Base-by-base conservation (phyloP, 1,140 invertebrate genomes). In the Drosophila bipectinata region DNA sequence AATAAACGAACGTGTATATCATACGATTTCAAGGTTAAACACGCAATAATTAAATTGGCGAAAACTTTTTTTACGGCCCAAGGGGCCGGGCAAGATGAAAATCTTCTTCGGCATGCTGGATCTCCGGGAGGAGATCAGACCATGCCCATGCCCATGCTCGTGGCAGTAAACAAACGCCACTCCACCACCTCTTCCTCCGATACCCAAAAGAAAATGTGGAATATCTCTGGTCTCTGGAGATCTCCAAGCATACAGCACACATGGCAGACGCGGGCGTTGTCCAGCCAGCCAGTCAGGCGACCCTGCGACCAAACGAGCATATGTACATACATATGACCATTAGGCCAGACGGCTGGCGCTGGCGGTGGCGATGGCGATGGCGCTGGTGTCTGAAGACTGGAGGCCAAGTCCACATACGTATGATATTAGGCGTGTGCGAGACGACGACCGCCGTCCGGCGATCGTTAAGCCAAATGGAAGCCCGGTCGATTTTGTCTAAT, bases 11-110 rank as follows among this genome's bases (percentile, higher is more conserved):
- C 48, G 30, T 12, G 18, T 73, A 63, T 76, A 79, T 58, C 55
- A 56, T 59, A 63, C 55, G 49, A 73, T 67, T 83, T 89, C 83
- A 88, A 88, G 83, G 83, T 88, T 89, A 88, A 63, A 62, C 76
- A 77, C 72, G 83, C 84, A 83, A 82, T 79, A 87, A 88, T 85
- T 85, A 85, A 85, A 81, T 80, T 58, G 77, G 69, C 77, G 61
- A 80, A 80, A 9, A 78, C 78, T 80, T 68, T 72, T 77, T 68
- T 74, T 73, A 57, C 28, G 14, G 51, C 30, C 28, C 28, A 18
- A 32, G 69, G 69, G 63, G 61, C 68, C 67, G 44, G 44, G 44
- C 53, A 58, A 44, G 52, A 18, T 47, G 53, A 52, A 37, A 37
- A 37, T 44, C 56, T 58, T 57, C 66, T 58, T 30, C 15, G 57